Evolutionary conservation across 2,888 invertebrate genomes (phyloP), one percentile per base, ranked within the genome.

Genomic region (Alcis repandata): DNA sequence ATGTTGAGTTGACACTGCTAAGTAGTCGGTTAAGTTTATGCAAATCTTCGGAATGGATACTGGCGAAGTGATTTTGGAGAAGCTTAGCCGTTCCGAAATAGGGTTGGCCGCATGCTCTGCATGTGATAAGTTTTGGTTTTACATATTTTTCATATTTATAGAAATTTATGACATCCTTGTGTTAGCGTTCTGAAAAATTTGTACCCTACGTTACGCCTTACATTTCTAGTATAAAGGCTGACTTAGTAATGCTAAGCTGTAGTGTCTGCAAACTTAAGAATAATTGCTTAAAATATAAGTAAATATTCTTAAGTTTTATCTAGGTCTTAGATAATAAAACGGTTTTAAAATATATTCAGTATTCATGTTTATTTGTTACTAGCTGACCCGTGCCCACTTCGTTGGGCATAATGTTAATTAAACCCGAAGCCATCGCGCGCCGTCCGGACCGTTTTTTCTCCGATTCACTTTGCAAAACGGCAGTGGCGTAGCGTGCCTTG

Each of bases 1-100:
- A 69, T 69, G 70, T 73, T 64, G 53, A 70, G 72, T 73, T 73
- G 72, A 73, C 72, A 71, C 69, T 71, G 67, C 63, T 71, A 71
- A 73, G 72, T 69, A 71, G 60, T 67, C 68, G 72, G 63, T 59
- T 69, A 66, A 72, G 69, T 59, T 70, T 72, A 70, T 70, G 70
- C 72, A 72, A 69, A 66, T 66, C 60, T 57, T n/a, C 15, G 33
- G 57, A 66, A 57, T 61, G 60, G 65, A 58, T 66, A 61, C 57
- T 41, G 56, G 41, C 46, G 17, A 45, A 53, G 68, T 69, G 65
- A 67, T 65, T 67, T 68, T 62, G 63, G 53, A 67, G 59, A 19
- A 61, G 60, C 60, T 66, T 60, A 60, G 60, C 51, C 46, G 40
- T 1, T 17, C 52, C 57, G 17, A 58, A 64, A 52, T 45, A 57